These are phyloP conservation scores for Pangasius macronema DNA, from an alignment of 2,797 vertebrate species.

Conservation along the genomic window DNA sequence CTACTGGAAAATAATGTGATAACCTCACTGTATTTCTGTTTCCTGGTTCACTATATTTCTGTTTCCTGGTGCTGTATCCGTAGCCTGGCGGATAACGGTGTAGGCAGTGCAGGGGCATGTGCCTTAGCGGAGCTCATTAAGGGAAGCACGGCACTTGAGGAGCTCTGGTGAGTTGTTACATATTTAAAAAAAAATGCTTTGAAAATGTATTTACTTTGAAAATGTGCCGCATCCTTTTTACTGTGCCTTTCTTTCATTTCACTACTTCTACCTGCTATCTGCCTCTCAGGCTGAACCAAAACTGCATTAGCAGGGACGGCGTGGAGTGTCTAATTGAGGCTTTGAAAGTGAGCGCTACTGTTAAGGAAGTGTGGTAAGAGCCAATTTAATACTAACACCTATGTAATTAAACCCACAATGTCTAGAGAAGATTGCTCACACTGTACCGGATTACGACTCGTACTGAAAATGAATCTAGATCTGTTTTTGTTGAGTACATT, in stretches of 20 bases:
- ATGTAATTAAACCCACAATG: background rate
- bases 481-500: background rate
- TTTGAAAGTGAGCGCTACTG: slow-evolving; percentile 68
- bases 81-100: slow-evolving; percentile 83
- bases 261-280: slow-evolving; percentile 4
- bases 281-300: slow-evolving; percentile 79
- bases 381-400: background rate
- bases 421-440: background rate
- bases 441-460: background rate
- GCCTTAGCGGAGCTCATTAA: slow-evolving; percentile 79
- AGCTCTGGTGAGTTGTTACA: slow-evolving; percentile 75
- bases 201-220: background rate
- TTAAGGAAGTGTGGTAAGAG: slow-evolving; percentile 81
- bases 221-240: background rate
- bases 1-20: background rate
- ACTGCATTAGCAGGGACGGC: slow-evolving; percentile 74
- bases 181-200: background rate
- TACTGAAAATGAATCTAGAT: too few species aligned
- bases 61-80: background rate
- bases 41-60: background rate
- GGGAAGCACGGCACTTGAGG: slow-evolving; percentile 71
- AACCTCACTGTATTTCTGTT: background rate
- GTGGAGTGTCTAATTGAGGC: slow-evolving; percentile 76
- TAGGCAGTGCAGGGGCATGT: slow-evolving; percentile 76
- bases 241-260: background rate